A percentile compares a stretch with the other conserved stretches of the same genome.
These are phyloP conservation scores for Pseudotriccus pelzelni DNA, from an alignment of 2,797 vertebrate species.

Conservation along the genomic window DNA sequence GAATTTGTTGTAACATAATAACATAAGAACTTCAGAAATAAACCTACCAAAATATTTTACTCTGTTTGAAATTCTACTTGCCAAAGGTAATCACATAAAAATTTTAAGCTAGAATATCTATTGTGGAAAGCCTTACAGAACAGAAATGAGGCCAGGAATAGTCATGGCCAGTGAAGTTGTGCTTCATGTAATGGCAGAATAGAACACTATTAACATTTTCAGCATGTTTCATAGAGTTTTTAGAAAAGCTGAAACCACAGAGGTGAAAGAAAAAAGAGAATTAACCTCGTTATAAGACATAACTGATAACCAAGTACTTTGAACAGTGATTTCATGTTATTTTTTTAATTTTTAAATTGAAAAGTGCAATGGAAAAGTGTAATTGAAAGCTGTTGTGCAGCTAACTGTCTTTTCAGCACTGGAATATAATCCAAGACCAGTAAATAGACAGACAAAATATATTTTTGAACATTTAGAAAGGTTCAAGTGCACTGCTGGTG, in stretches of 20 bases:
- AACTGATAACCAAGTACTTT: neutral
- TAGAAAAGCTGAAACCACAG: neutral
- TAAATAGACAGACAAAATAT: fast-evolving
- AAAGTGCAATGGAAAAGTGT: neutral
- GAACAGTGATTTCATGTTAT: neutral
- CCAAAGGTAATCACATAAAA: neutral
- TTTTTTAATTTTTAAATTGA: neutral
- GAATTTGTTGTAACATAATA: neutral
- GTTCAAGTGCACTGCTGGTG: neutral
- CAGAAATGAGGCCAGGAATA: neutral
- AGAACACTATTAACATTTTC: neutral
- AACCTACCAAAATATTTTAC: neutral
- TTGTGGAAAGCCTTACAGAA: neutral
- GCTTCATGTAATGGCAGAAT: neutral
- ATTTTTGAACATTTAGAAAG: neutral
- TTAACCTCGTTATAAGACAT: neutral
- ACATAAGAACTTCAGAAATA: neutral
- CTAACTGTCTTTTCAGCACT: neutral
- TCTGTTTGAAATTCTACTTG: neutral
- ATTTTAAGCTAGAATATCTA: neutral
- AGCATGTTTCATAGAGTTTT: neutral
- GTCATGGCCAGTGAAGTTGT: neutral
- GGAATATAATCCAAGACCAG: neutral
- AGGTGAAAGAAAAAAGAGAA: neutral
- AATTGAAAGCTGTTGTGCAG: neutral